These are phyloP conservation scores for Thunnus albacares DNA, from an alignment of 2,797 vertebrate genomes.

Conservation along the genomic window DNA sequence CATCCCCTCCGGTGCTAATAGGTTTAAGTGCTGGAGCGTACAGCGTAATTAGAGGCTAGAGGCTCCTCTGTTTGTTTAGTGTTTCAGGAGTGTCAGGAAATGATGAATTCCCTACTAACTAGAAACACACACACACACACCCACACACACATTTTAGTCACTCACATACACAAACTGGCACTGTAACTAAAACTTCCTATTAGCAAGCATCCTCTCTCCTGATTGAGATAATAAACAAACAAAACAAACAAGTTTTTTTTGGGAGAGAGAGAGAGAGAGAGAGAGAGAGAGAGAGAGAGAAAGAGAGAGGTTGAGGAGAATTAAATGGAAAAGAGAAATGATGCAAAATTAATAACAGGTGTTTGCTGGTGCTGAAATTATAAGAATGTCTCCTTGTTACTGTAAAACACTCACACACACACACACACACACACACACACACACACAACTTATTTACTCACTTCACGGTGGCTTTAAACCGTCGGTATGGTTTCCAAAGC, in stretches of 20 bases:
- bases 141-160: constrained; percentile 21
- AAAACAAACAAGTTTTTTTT: constrained; percentile 32
- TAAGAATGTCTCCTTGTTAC: neutral
- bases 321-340: neutral
- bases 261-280: neutral
- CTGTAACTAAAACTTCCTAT: constrained; percentile 22
- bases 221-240: constrained; percentile 29
- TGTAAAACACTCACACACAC: neutral
- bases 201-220: constrained; percentile 23
- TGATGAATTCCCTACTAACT: constrained; percentile 71
- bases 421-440: neutral
- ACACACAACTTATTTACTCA: constrained; percentile 6
- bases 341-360: constrained; percentile 37
- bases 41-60: constrained; percentile 75
- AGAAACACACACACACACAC: constrained; percentile 31
- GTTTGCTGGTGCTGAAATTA: constrained; percentile 7
- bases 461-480: neutral
- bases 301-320: neutral
- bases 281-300: neutral
- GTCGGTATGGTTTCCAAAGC: constrained; percentile 14
- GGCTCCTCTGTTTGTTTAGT: constrained; percentile 73
- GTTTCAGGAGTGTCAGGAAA: constrained; percentile 70
- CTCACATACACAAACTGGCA: constrained; percentile 9
- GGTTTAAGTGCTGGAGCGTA: constrained; percentile 82
- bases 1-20: constrained; percentile 69